These are phyloP conservation scores for Nannoperca australis DNA, from an alignment of 2,797 vertebrate genomes.

Conservation along the genomic window DNA sequence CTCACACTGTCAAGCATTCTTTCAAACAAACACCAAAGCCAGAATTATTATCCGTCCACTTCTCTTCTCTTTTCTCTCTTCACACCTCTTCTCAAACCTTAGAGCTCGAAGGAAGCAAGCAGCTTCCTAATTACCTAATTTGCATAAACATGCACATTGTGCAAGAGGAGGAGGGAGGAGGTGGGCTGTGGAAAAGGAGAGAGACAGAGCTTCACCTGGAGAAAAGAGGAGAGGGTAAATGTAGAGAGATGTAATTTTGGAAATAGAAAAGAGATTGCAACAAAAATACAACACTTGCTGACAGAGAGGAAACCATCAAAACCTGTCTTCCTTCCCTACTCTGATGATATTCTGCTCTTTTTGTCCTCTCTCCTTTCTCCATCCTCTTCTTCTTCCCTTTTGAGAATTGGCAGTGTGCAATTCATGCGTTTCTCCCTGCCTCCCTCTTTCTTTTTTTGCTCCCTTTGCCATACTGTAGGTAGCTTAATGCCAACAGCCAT, in stretches of 20 bases:
- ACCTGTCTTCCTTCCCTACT: conserved; percentile 29
- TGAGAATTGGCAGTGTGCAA: conserved; percentile 37
- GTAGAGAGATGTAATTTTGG: conserved; percentile 16
- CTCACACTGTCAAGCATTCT: background rate
- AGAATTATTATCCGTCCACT: conserved; percentile 38
- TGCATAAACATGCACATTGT: conserved; percentile 79
- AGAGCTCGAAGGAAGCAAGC: conserved; percentile 60
- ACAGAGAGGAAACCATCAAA: conserved; percentile 32
- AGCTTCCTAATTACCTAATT: conserved; percentile 81
- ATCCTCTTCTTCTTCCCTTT: conserved; percentile 34
- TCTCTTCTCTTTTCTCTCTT: conserved; percentile 29
- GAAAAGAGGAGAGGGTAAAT: conserved; percentile 9
- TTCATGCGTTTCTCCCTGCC: conserved; percentile 31
- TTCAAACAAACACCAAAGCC: conserved; percentile 45
- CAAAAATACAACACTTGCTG: conserved; percentile 6
- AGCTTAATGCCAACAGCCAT: conserved; percentile 65
- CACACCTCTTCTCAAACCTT: conserved; percentile 43
- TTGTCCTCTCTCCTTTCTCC: conserved; percentile 7
- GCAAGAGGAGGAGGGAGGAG: conserved; percentile 25
- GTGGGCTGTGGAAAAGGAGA: conserved; percentile 17
- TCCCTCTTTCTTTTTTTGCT: conserved; percentile 26
- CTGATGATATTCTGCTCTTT: conserved; percentile 29
- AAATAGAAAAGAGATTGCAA: conserved; percentile 32
- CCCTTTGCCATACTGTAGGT: conserved; percentile 58
- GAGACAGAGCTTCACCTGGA: conserved; percentile 57